These are phyloP conservation scores for Micrasema minimum DNA, from an alignment of 1,140 invertebrate genomes.

Conservation along the genomic window DNA sequence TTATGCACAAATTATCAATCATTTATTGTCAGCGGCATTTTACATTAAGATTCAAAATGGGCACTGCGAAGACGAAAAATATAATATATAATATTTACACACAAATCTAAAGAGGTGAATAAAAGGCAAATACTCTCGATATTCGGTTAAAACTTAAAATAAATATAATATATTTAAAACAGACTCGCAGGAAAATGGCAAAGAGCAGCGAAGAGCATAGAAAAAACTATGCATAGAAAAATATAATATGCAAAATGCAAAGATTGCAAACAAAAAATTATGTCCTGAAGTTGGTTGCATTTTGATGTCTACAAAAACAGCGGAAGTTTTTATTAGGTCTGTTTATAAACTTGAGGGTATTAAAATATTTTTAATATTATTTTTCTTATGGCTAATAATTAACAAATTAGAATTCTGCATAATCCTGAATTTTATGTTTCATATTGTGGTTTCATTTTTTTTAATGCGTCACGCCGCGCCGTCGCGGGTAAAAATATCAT, in stretches of 20 bases:
- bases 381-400: no score
- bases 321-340: no score
- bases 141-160: slow-evolving; percentile 30
- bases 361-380: no score
- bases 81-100: background rate
- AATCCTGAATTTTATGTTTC: no score
- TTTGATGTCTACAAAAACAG: background rate
- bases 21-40: slow-evolving; percentile 41
- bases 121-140: slow-evolving; percentile 3
- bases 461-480: no score
- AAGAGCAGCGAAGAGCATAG: slow-evolving; percentile 24
- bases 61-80: background rate
- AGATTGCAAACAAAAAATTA: no score
- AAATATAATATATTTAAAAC: slow-evolving; percentile 39
- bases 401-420: no score
- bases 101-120: slow-evolving; percentile 8
- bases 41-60: slow-evolving; percentile 6
- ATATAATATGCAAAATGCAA: background rate
- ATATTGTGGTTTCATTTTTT: no score
- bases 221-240: background rate
- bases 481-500: no score
- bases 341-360: no score
- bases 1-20: slow-evolving; percentile 43
- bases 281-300: slow-evolving; percentile 33
- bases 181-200: slow-evolving; percentile 46